Evolutionary conservation across 2,888 invertebrate species (phyloP).

Genomic region (Standfussiana lucernea): DNA sequence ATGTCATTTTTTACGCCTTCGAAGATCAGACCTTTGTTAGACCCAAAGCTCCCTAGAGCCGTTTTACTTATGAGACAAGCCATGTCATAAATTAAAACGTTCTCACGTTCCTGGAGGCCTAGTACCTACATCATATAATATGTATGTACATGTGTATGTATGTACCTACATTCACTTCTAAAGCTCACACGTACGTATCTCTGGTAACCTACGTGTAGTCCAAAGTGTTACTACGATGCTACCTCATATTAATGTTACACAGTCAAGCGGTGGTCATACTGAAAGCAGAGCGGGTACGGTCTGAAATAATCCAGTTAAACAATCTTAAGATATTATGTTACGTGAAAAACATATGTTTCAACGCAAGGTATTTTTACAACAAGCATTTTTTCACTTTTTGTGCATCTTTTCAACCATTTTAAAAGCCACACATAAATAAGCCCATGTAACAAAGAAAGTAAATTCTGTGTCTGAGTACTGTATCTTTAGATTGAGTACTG

Average conservation of each 20-base stretch:
- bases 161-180: conserved; percentile 1
- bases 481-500: not conserved
- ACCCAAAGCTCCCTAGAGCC: not conserved
- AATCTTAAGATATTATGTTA: not conserved
- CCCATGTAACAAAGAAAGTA: not conserved
- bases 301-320: not conserved
- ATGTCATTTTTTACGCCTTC: not conserved
- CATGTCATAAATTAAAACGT: conserved; percentile 8
- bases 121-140: conserved; percentile 7
- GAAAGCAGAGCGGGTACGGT: not conserved
- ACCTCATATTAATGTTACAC: conserved; percentile 33
- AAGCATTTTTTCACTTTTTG: not conserved
- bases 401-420: not conserved
- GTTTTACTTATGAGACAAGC: not conserved
- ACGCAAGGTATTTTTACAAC: not conserved
- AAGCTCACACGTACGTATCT: conserved; percentile 25
- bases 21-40: not conserved
- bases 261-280: not conserved
- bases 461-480: not conserved
- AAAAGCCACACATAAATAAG: not conserved
- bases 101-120: conserved; percentile 1
- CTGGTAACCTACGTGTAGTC: not conserved
- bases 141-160: not conserved
- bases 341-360: not conserved
- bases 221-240: conserved; percentile 14